Percentiles rank a stretch among this genome's conserved stretches.
These are phyloP conservation scores for Anarsia innoxiella DNA, from an alignment of 2,888 invertebrate genomes.

Conservation along the genomic window DNA sequence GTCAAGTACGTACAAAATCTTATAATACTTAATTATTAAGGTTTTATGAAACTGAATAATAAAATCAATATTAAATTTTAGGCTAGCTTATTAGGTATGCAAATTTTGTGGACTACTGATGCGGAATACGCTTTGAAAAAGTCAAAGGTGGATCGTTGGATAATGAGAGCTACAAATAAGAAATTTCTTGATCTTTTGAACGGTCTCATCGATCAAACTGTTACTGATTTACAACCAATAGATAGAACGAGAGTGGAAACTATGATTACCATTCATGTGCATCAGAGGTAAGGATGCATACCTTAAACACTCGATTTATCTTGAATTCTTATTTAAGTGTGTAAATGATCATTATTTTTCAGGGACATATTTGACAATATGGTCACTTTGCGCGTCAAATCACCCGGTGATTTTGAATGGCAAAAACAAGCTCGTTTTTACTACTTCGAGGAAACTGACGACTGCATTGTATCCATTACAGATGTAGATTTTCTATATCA, in stretches of 20 bases:
- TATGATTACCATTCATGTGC: constrained; percentile 93
- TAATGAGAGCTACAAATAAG: constrained; percentile 88
- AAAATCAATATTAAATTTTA: too few relatives aligned
- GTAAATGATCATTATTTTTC: too few relatives aligned
- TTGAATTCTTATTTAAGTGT: too few relatives aligned
- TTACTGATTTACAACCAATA: constrained; percentile 83
- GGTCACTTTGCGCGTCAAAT: constrained; percentile 79
- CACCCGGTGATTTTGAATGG: constrained; percentile 88
- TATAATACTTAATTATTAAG: too few relatives aligned
- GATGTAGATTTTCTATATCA: constrained; percentile 91
- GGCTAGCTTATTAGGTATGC: constrained; percentile 88
- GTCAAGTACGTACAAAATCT: constrained; percentile 79
- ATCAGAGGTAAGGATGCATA: too few relatives aligned
- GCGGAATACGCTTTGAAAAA: constrained; percentile 85
- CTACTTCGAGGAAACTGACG: constrained; percentile 85
- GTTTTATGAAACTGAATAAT: too few relatives aligned
- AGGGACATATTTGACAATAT: constrained; percentile 93
- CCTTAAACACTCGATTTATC: too few relatives aligned
- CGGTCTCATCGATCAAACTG: constrained; percentile 87
- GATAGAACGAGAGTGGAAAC: constrained; percentile 89
- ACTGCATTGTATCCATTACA: constrained; percentile 84
- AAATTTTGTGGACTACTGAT: constrained; percentile 90
- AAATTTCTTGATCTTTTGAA: constrained; percentile 86
- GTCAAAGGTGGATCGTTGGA: constrained; percentile 80
- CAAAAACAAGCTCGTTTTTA: constrained; percentile 92